Evolutionary conservation across 2,888 invertebrate species (phyloP), one percentile per base, ranked within the genome.

Genomic region (Aphelenchoides bicaudatus): DNA sequence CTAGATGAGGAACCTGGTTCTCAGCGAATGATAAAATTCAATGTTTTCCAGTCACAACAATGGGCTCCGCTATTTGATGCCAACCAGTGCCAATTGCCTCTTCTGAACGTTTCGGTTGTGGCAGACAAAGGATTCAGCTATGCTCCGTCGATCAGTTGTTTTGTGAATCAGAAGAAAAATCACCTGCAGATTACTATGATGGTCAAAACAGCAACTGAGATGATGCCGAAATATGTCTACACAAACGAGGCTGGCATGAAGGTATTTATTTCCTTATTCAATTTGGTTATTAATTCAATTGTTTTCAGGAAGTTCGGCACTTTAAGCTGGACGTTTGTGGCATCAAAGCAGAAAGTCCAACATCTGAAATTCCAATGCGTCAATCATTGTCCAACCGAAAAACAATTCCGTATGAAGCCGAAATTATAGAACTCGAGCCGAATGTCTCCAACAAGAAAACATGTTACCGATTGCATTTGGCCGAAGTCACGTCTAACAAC

Each of bases 71-170:
- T 65, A 23, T 77, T 66, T 56, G 61, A 71, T 34, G 66, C 68
- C 37, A 71, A 75, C 16, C 52, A 37, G 74, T 58, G 61, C 25
- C 56, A 58, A 21, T 61, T 79, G 13, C 21, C 27, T 1, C 13
- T 30, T 10, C 67, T 75, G 4, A 78, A 74, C 54, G 83, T 82
- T 81, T 85, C 91, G 49, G 93, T 98, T 0, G 93, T 94, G 66
- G 96, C 96, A 0, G 96, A 98, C 80, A 98, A 98, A 82, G 96
- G 96, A 0, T 98, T 98, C 83, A 96, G 94, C 83, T 96, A 89
- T 81, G 93, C 93, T 1, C 88, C 90, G 79, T 89, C 90, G 16
- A 96, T 96, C 80, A 93, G 94, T 75, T 91, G 94, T 0, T 96
- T 94, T 80, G 94, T 98, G 39, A 96, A 96, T 81, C 96, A 98